Conservation (phyloP, 2,888 invertebrate genomes). For the Limulus polyphemus region DNA sequence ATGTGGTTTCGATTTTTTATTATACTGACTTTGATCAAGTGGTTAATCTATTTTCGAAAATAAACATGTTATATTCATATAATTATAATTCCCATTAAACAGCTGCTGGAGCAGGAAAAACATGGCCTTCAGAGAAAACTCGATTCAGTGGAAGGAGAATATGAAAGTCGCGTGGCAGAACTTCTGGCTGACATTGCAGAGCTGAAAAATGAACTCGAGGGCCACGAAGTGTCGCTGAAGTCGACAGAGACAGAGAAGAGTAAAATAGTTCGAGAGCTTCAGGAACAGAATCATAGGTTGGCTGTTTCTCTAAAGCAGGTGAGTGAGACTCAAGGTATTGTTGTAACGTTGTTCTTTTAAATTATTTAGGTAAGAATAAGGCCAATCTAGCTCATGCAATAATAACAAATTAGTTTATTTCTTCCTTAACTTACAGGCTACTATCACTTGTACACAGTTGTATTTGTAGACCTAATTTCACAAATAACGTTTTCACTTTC, state of each 20-base stretch:
- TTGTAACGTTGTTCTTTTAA: too few species aligned
- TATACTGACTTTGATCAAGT: too few species aligned
- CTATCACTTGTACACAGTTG: too few species aligned
- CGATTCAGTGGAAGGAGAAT: slow-evolving; percentile 73
- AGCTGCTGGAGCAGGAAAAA: slow-evolving; percentile 88
- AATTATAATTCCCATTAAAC: slow-evolving; percentile 31
- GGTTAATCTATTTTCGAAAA: too few species aligned
- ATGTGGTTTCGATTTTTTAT: too few species aligned
- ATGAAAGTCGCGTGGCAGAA: slow-evolving; percentile 72
- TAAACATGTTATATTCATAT: too few species aligned
- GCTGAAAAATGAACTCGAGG: slow-evolving; percentile 59
- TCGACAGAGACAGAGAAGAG: slow-evolving; percentile 52
- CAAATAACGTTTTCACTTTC: too few species aligned
- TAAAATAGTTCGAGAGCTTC: slow-evolving; percentile 64
- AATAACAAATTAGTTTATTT: too few species aligned
- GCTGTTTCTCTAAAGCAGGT: slow-evolving; percentile 73
- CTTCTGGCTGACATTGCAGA: slow-evolving; percentile 74
- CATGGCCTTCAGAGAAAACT: slow-evolving; percentile 71
- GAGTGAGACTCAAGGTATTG: slow-evolving; percentile 10
- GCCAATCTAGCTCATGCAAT: too few species aligned
- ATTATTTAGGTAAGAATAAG: too few species aligned
- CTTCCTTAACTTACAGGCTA: too few species aligned
- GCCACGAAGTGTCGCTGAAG: slow-evolving; percentile 34
- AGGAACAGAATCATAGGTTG: slow-evolving; percentile 74
- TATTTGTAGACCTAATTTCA: too few species aligned